Evolutionary conservation across 2,888 invertebrate genomes (phyloP).

Genomic region (Acronicta psi): DNA sequence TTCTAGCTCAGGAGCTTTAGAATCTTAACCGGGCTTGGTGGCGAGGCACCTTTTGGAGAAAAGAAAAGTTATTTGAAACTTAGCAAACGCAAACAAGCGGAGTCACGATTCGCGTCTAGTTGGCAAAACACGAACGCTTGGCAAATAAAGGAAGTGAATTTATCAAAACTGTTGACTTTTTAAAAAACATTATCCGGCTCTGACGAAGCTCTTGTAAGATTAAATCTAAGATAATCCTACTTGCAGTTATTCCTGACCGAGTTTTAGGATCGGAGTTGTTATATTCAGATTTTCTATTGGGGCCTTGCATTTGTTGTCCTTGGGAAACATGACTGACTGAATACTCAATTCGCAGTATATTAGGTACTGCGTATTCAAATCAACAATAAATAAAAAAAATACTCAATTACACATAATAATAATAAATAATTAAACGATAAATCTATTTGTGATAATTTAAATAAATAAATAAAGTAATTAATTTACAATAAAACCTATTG

Average conservation of each 20-base stretch:
- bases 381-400: too few relatives aligned
- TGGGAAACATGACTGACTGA: too few relatives aligned
- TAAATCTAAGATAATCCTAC: conserved; percentile 58
- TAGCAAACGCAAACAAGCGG: conserved; percentile 7
- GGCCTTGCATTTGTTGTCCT: too few relatives aligned
- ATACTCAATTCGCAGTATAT: too few relatives aligned
- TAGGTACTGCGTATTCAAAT: too few relatives aligned
- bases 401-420: too few relatives aligned
- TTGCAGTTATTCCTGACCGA: conserved; percentile 50
- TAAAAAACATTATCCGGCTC: conserved; percentile 47
- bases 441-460: too few relatives aligned
- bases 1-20: too few relatives aligned
- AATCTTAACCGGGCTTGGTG: too few relatives aligned
- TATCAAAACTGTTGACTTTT: conserved; percentile 54
- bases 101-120: conserved; percentile 14
- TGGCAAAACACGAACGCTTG: conserved; percentile 19
- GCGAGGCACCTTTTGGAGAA: neutral
- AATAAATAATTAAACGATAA: too few relatives aligned
- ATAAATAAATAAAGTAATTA: too few relatives aligned
- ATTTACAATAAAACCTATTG: too few relatives aligned
- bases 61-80: neutral
- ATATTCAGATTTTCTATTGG: conserved; percentile 33
- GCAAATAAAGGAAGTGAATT: conserved; percentile 38
- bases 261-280: conserved; percentile 47
- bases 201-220: conserved; percentile 52